phyloP scores from a whole-genome alignment of 2,797 vertebrate genomes.

The Argya squamiceps region DNA sequence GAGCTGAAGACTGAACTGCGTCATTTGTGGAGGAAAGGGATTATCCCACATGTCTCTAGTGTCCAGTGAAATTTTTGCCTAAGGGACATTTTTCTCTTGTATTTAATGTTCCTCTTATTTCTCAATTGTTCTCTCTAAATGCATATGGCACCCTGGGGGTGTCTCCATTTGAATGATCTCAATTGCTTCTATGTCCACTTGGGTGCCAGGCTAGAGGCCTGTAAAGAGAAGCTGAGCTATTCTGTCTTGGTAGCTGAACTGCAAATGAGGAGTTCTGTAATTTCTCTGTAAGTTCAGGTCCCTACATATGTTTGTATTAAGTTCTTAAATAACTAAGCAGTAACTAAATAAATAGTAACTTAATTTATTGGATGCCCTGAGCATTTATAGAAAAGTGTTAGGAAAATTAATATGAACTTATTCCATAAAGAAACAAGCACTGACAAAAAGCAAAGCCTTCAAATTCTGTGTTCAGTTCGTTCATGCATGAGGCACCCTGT shows the following conservation, averaged over 20 bases:
- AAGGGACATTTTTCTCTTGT: constrained; percentile 1
- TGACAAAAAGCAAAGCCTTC: constrained; percentile 9
- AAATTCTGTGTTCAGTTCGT: background rate
- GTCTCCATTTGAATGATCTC: background rate
- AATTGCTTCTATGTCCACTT: background rate
- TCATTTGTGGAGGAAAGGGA: background rate
- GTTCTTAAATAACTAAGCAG: constrained; percentile 52
- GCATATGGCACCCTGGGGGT: background rate
- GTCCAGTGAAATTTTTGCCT: constrained; percentile 10
- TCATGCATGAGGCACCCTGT: constrained; percentile 43
- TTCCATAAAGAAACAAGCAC: background rate
- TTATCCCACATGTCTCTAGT: background rate
- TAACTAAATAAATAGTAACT: constrained; percentile 60
- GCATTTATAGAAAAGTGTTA: constrained; percentile 44
- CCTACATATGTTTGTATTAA: constrained; percentile 23
- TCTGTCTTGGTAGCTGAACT: constrained; percentile 47
- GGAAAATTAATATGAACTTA: constrained; percentile 54
- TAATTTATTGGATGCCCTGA: constrained; percentile 61
- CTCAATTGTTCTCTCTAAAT: background rate
- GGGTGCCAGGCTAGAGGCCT: constrained; percentile 16
- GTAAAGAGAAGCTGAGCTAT: background rate
- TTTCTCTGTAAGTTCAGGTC: constrained; percentile 12
- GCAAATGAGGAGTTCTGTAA: constrained; percentile 57
- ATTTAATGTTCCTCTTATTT: constrained; percentile 25
- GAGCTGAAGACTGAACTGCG: background rate